Evolutionary conservation across 2,113 vertebrate species (phyloP).

Genomic region (Passer domesticus): DNA sequence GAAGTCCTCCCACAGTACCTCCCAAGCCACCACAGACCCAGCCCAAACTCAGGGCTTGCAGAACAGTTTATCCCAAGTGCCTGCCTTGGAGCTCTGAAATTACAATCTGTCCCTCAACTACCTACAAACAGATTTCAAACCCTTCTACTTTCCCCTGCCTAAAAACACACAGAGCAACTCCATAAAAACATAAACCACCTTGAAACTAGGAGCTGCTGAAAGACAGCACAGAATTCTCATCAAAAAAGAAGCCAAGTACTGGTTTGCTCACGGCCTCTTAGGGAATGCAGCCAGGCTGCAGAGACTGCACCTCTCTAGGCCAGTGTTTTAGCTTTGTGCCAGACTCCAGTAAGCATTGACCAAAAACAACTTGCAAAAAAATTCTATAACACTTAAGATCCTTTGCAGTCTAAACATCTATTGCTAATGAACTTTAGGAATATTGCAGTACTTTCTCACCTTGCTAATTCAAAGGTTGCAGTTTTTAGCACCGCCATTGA

Average conservation of each 20-base stretch:
- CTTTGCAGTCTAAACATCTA: background rate
- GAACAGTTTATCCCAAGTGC: background rate
- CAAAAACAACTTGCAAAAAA: slow-evolving; percentile 43
- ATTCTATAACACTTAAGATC: background rate
- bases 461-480: background rate
- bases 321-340: background rate
- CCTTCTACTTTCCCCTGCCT: slow-evolving; percentile 75
- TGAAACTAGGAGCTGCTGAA: background rate
- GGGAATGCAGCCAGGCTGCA: background rate
- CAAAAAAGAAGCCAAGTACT: background rate
- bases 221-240: background rate
- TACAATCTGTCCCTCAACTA: slow-evolving; percentile 72
- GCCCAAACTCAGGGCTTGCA: background rate
- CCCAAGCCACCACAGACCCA: background rate
- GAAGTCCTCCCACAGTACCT: background rate
- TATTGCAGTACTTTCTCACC: background rate
- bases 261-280: background rate
- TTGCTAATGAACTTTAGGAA: background rate
- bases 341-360: background rate
- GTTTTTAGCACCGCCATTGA: background rate
- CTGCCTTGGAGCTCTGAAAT: slow-evolving; percentile 76
- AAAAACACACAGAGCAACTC: background rate
- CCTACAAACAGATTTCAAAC: slow-evolving; percentile 74
- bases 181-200: background rate
- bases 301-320: background rate